Conservation (phyloP, 2,888 invertebrate species). For the Rhagonycha lutea region DNA sequence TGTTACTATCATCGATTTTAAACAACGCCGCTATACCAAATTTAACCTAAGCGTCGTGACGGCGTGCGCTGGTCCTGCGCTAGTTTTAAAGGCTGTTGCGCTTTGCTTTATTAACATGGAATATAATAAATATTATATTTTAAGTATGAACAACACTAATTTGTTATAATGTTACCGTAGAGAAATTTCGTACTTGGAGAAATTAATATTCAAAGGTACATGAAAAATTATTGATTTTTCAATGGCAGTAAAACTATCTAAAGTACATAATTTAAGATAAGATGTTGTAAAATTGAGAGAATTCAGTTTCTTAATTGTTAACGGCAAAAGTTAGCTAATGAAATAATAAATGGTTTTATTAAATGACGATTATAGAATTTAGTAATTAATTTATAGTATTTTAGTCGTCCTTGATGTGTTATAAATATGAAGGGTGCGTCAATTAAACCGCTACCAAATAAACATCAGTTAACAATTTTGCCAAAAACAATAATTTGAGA, state of each 20-base stretch:
- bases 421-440: too few relatives aligned
- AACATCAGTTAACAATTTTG: too few relatives aligned
- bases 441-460: too few relatives aligned
- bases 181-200: background rate
- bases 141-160: background rate
- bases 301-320: background rate
- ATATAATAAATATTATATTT: conserved; percentile 14
- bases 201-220: background rate
- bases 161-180: background rate
- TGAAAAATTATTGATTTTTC: background rate
- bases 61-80: conserved; percentile 42
- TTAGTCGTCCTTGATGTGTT: background rate
- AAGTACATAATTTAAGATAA: too few relatives aligned
- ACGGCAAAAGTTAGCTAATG: background rate
- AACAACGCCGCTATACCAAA: conserved; percentile 43
- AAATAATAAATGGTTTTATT: background rate
- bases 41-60: conserved; percentile 34
- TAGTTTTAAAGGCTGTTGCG: conserved; percentile 45
- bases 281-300: background rate
- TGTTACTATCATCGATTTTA: conserved; percentile 51
- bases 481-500: too few relatives aligned
- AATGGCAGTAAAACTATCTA: background rate
- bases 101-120: conserved; percentile 35
- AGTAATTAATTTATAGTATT: background rate
- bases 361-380: background rate